A percentile compares a stretch with the other conserved stretches of the same genome.
phyloP scores from a whole-genome alignment of 1,140 invertebrate genomes.

The Aphidius ervi region DNA sequence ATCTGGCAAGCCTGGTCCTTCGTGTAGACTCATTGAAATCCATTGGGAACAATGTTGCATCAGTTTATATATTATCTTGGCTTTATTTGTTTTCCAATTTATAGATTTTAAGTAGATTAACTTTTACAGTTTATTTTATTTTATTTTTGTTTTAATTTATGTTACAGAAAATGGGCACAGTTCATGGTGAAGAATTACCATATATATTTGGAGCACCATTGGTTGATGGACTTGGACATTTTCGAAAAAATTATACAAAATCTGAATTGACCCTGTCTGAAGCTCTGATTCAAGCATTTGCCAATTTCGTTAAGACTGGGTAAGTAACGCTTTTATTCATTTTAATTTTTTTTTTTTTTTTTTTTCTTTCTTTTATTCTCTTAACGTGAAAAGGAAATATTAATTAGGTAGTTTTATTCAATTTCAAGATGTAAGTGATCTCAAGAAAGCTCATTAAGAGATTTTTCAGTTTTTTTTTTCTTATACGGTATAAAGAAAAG shows the following conservation, averaged over 20 bases:
- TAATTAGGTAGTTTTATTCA: too few relatives aligned
- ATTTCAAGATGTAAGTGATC: too few relatives aligned
- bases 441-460: too few relatives aligned
- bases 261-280: conserved; percentile 78
- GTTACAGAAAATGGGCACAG: conserved; percentile 75
- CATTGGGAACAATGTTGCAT: too few relatives aligned
- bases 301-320: conserved; percentile 91
- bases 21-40: too few relatives aligned
- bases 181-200: conserved; percentile 86
- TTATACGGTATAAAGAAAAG: too few relatives aligned
- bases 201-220: conserved; percentile 83
- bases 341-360: not conserved
- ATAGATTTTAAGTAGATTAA: not conserved
- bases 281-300: conserved; percentile 80
- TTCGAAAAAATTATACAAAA: conserved; percentile 76
- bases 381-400: too few relatives aligned
- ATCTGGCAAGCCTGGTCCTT: too few relatives aligned
- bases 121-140: not conserved
- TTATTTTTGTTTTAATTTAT: conserved; percentile 26
- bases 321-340: conserved; percentile 52
- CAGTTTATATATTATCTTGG: too few relatives aligned
- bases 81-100: too few relatives aligned
- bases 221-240: conserved; percentile 72
- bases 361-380: not conserved
- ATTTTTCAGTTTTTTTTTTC: too few relatives aligned